A percentile compares a stretch with the other conserved stretches of the same genome.
Evolutionary conservation across 2,797 vertebrate genomes (phyloP).

Genomic region (Phylloscopus collybita): DNA sequence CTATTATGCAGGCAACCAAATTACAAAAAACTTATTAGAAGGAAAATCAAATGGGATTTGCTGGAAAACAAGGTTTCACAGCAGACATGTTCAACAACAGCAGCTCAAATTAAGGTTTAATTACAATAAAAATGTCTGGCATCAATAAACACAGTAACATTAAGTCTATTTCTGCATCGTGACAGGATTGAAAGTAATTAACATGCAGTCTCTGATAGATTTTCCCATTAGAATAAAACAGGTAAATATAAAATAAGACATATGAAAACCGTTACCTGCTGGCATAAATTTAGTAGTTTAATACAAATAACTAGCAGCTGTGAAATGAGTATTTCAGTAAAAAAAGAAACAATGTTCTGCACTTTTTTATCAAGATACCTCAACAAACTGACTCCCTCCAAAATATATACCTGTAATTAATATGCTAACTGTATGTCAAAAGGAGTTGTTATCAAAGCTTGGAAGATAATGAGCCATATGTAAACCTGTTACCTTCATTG

Average conservation of each 20-base stretch:
- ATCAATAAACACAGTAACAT: background rate
- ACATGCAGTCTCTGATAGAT: background rate
- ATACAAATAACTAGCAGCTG: background rate
- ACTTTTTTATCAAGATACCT: background rate
- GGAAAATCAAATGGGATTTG: conserved; percentile 2
- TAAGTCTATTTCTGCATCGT: background rate
- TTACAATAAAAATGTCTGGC: background rate
- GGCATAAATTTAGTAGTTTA: background rate
- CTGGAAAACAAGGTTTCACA: conserved; percentile 20
- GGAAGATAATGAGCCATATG: background rate
- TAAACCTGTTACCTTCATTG: background rate
- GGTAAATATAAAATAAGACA: background rate
- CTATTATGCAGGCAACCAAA: background rate
- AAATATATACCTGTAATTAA: background rate
- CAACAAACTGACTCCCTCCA: background rate
- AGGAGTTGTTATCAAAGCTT: background rate
- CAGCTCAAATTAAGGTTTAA: conserved; percentile 5
- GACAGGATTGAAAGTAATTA: conserved; percentile 1
- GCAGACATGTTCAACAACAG: background rate
- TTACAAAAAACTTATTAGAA: background rate
- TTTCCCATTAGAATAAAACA: background rate
- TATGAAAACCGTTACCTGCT: background rate
- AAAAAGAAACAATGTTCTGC: background rate
- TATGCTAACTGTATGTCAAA: background rate
- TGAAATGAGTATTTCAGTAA: background rate